phyloP scores from a whole-genome alignment of 2,797 vertebrate species.

The Siniperca obscura region DNA sequence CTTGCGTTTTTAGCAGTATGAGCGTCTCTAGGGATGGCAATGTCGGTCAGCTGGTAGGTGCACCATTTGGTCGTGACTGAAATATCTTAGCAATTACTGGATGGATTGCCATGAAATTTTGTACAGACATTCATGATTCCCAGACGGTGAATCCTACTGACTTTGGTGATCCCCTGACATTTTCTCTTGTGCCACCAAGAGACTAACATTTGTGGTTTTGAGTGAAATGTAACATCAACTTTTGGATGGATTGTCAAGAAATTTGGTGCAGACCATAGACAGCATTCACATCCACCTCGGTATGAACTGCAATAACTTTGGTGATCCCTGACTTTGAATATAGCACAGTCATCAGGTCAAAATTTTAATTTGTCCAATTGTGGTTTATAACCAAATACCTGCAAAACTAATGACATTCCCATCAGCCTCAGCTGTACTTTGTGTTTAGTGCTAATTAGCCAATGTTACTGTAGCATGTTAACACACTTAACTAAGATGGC shows the following conservation, averaged over 20 bases:
- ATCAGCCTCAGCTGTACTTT: no score
- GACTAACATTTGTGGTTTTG: background rate
- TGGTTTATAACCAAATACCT: no score
- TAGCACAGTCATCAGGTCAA: no score
- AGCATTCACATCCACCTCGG: background rate
- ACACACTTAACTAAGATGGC: background rate
- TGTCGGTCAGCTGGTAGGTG: background rate
- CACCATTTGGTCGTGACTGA: background rate
- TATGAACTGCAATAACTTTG: background rate
- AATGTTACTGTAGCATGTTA: background rate
- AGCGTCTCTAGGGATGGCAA: background rate
- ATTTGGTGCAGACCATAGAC: background rate
- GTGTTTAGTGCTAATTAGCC: no score
- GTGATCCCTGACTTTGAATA: no score
- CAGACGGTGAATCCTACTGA: no score
- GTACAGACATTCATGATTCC: no score
- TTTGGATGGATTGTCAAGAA: background rate
- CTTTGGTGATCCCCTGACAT: background rate
- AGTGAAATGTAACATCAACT: background rate
- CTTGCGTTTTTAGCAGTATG: background rate
- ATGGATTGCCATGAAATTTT: background rate
- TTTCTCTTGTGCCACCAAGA: background rate
- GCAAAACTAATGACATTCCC: no score
- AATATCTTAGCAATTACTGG: background rate
- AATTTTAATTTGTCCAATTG: no score